Conservation (phyloP, 2,113 vertebrate genomes). For the Choloepus hoffmanni region DNA sequence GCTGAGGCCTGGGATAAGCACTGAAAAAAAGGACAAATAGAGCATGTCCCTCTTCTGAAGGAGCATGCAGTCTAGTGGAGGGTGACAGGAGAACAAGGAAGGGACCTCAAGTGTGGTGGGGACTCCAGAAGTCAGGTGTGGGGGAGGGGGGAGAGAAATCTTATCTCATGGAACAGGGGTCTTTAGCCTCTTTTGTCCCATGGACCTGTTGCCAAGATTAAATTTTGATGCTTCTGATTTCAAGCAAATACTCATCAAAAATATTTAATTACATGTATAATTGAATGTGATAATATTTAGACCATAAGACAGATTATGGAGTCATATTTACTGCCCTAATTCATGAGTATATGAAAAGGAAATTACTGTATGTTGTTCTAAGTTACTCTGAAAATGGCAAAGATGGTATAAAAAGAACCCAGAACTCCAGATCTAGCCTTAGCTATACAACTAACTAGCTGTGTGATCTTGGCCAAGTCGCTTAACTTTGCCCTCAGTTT, state of each 20-base stretch:
- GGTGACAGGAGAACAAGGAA: background rate
- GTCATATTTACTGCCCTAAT: background rate
- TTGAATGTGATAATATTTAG: background rate
- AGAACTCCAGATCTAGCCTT: background rate
- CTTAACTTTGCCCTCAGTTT: conserved; percentile 26
- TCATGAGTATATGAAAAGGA: background rate
- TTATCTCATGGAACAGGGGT: background rate
- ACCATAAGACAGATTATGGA: background rate
- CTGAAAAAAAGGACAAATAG: background rate
- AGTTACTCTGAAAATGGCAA: background rate
- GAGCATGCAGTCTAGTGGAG: background rate
- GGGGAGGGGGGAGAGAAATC: background rate
- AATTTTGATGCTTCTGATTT: background rate
- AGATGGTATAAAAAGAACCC: background rate
- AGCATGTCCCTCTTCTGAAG: background rate
- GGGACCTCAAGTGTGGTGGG: accelerated
- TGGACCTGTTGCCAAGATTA: background rate
- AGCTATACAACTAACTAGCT: background rate
- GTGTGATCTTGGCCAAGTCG: background rate
- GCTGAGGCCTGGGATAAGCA: background rate
- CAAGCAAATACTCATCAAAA: conserved; percentile 18
- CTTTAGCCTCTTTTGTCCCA: background rate
- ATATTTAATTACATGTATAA: background rate
- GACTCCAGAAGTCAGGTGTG: background rate
- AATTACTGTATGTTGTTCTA: background rate